These are phyloP conservation scores for Epinephelus coioides DNA, from an alignment of 2,797 vertebrate genomes.

Conservation along the genomic window DNA sequence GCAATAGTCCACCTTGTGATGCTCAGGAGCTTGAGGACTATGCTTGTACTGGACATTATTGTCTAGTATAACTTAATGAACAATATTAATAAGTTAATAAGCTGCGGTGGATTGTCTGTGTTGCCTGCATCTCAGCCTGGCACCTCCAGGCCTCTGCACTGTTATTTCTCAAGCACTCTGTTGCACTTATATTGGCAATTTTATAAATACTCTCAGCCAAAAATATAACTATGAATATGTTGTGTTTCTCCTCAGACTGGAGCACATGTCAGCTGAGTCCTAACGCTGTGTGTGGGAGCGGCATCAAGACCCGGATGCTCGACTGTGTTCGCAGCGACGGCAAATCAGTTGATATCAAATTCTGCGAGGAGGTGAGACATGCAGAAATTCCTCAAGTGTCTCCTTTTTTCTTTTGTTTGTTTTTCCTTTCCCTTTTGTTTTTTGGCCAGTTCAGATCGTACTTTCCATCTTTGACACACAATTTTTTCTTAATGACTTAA, in stretches of 20 bases:
- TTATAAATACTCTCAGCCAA: not conserved
- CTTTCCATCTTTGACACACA: conserved; percentile 17
- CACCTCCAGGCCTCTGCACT: not conserved
- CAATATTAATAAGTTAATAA: too few relatives aligned
- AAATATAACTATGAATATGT: not conserved
- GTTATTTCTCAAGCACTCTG: not conserved
- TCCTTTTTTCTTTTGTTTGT: not conserved
- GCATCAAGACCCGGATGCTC: conserved; percentile 96
- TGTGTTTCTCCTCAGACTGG: conserved; percentile 89
- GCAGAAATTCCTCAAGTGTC: not conserved
- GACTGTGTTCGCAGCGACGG: conserved; percentile 98
- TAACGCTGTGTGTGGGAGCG: conserved; percentile 93
- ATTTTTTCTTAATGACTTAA: conserved; percentile 49
- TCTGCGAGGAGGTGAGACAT: conserved; percentile 92
- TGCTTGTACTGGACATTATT: too few relatives aligned
- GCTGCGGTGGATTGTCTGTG: not conserved
- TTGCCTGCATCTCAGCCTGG: not conserved
- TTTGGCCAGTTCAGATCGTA: not conserved
- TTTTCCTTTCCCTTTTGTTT: not conserved
- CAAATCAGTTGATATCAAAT: conserved; percentile 95
- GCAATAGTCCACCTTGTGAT: not conserved
- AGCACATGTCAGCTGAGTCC: conserved; percentile 97
- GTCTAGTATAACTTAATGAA: too few relatives aligned
- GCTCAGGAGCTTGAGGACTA: not conserved
- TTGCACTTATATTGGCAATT: not conserved